These are phyloP conservation scores for Drosophila atripex DNA, from an alignment of 2,888 invertebrate species.

Conservation along the genomic window DNA sequence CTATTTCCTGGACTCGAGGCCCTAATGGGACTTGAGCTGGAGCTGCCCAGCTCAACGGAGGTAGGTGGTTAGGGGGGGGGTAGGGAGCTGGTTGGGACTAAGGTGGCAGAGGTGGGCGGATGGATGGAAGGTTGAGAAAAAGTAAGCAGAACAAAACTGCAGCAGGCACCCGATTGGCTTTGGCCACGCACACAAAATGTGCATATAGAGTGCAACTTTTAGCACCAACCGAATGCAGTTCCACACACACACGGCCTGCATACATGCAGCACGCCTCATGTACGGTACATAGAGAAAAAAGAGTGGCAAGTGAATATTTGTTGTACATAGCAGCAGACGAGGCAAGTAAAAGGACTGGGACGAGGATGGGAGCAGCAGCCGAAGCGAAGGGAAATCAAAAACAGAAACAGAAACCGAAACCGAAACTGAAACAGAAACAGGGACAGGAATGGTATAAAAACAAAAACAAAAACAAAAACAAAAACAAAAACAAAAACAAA, in stretches of 20 bases:
- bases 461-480: conserved; percentile 46
- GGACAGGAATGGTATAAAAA: conserved; percentile 2
- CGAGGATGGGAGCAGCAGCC: conserved; percentile 25
- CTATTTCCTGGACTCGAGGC: conserved; percentile 13
- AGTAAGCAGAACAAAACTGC: conserved; percentile 63
- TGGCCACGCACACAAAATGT: conserved; percentile 77
- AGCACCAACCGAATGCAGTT: conserved; percentile 82
- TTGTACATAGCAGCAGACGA: conserved; percentile 64
- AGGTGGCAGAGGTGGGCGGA: neutral
- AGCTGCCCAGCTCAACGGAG: neutral
- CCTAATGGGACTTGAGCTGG: conserved; percentile 21
- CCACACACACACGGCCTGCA: conserved; percentile 19
- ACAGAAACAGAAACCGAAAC: conserved; percentile 44
- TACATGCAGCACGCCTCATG: conserved; percentile 2
- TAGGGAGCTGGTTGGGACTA: neutral
- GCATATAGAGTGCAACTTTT: conserved; percentile 82
- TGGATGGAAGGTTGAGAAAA: conserved; percentile 40
- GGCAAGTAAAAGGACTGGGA: conserved; percentile 34
- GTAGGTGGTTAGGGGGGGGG: no score
- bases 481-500: conserved; percentile 54
- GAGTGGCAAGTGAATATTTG: conserved; percentile 72
- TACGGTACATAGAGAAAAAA: conserved; percentile 53
- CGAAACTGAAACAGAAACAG: conserved; percentile 23
- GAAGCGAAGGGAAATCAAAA: conserved; percentile 63
- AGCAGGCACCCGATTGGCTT: conserved; percentile 76